phyloP scores from a whole-genome alignment of 2,888 invertebrate species.

The Bellardia bayeri region DNA sequence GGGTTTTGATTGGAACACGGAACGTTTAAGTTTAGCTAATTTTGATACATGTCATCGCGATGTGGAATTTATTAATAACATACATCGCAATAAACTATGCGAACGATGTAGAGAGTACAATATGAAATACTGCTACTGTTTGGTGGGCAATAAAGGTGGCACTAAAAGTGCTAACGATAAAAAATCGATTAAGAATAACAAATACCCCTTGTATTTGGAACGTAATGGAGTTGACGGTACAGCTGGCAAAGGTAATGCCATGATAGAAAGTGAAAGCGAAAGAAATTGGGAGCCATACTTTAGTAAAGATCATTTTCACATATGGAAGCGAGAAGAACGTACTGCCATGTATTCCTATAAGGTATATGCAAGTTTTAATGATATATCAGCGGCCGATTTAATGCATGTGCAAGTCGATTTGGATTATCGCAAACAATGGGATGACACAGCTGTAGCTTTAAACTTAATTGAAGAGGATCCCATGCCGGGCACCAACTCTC shows the following conservation, averaged over 20 bases:
- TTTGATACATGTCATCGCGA: slow-evolving; percentile 86
- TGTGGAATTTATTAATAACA: slow-evolving; percentile 86
- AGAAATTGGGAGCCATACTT: slow-evolving; percentile 88
- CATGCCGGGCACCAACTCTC: slow-evolving; percentile 86
- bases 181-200: slow-evolving; percentile 83
- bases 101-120: slow-evolving; percentile 78
- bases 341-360: slow-evolving; percentile 92
- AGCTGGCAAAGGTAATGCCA: slow-evolving; percentile 71
- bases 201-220: slow-evolving; percentile 40
- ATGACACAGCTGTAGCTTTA: slow-evolving; percentile 90
- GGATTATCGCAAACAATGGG: slow-evolving; percentile 92
- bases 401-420: slow-evolving; percentile 92
- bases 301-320: slow-evolving; percentile 90
- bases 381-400: slow-evolving; percentile 91
- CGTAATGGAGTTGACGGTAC: slow-evolving; percentile 52
- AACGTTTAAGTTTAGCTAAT: slow-evolving; percentile 86
- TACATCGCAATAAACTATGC: slow-evolving; percentile 85
- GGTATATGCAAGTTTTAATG: slow-evolving; percentile 93
- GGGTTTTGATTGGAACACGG: slow-evolving; percentile 87
- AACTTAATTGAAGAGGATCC: slow-evolving; percentile 89
- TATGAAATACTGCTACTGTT: slow-evolving; percentile 81
- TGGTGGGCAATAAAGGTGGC: slow-evolving; percentile 76
- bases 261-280: slow-evolving; percentile 77
- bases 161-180: slow-evolving; percentile 21
- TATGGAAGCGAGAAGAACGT: slow-evolving; percentile 91